Conservation (phyloP, 2,888 invertebrate species). For the Beris morrisii region DNA sequence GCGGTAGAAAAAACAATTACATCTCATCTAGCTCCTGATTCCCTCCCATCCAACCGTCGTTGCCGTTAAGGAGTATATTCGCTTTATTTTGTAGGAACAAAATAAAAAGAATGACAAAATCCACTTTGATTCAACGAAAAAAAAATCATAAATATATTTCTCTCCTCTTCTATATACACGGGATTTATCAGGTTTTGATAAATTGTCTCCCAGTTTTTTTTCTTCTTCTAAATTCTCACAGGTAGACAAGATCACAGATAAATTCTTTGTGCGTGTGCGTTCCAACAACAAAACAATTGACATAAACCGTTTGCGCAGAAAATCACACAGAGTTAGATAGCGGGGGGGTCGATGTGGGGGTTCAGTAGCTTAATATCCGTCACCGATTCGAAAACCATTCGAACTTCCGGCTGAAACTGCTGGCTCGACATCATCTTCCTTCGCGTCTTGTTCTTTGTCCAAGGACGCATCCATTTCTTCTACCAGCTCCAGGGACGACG, state of each 20-base stretch:
- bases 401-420: slow-evolving; percentile 9
- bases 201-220: background rate
- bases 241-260: slow-evolving; percentile 38
- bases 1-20: too few relatives aligned
- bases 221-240: slow-evolving; percentile 4
- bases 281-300: slow-evolving; percentile 23
- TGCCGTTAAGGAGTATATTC: too few relatives aligned
- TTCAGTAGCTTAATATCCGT: background rate
- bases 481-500: slow-evolving; percentile 29
- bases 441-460: background rate
- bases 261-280: slow-evolving; percentile 36
- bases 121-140: background rate
- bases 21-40: too few relatives aligned
- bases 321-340: slow-evolving; percentile 18
- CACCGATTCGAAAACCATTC: slow-evolving; percentile 12
- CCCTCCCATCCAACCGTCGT: too few relatives aligned
- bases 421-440: background rate
- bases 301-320: background rate
- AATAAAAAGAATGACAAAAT: background rate
- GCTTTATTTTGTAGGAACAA: too few relatives aligned
- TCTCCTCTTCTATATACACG: background rate
- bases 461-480: slow-evolving; percentile 23
- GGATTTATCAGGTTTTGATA: slow-evolving; percentile 3
- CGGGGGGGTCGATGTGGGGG: background rate
- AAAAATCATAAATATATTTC: slow-evolving; percentile 7